Evolutionary conservation across 2,888 invertebrate genomes (phyloP).

Genomic region (Agriopis aurantiaria): DNA sequence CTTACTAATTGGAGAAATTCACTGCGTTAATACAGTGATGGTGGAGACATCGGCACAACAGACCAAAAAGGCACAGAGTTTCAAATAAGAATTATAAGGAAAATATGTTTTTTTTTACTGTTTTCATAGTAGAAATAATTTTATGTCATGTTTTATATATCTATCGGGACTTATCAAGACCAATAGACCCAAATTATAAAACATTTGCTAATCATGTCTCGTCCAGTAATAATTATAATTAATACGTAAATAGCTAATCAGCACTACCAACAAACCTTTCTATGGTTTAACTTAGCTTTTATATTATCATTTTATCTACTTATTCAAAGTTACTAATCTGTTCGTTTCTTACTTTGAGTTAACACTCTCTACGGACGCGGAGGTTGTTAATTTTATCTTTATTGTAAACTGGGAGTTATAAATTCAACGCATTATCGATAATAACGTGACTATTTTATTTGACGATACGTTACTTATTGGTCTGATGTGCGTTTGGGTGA

Average conservation of each 20-base stretch:
- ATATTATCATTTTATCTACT: neutral
- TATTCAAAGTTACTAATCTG: neutral
- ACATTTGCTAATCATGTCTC: too few relatives aligned
- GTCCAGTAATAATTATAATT: too few relatives aligned
- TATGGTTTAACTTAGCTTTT: neutral
- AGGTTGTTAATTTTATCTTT: constrained; percentile 51
- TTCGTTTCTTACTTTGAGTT: neutral
- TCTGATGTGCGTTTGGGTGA: constrained; percentile 15
- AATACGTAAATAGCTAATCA: too few relatives aligned
- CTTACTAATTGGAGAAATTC: constrained; percentile 67
- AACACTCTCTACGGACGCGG: constrained; percentile 39
- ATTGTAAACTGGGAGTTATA: constrained; percentile 52
- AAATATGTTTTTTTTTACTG: neutral
- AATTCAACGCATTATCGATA: constrained; percentile 57
- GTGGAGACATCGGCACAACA: constrained; percentile 3
- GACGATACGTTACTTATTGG: constrained; percentile 41
- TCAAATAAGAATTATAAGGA: neutral
- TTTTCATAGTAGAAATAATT: too few relatives aligned
- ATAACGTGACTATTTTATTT: constrained; percentile 55
- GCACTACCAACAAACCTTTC: neutral
- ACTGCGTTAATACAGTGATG: constrained; percentile 48
- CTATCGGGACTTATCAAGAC: too few relatives aligned
- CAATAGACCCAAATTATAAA: too few relatives aligned
- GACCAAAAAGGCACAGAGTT: neutral
- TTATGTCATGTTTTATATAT: too few relatives aligned